Percentiles rank a stretch among this genome's conserved stretches.
Evolutionary conservation across 2,888 invertebrate genomes (phyloP).

Genomic region (Pheosia tremula): DNA sequence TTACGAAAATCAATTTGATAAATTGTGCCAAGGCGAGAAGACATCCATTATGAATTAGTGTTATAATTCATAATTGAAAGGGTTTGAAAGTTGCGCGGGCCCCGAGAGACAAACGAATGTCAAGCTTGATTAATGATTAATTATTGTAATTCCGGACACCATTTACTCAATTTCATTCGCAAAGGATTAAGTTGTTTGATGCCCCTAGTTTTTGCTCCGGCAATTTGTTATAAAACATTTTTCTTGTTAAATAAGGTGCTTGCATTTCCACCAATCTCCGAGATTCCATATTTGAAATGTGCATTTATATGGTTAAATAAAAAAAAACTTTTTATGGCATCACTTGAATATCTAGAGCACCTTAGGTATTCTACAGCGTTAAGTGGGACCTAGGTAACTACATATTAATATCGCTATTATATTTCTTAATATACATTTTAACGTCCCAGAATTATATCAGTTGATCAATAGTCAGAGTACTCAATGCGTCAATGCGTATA

Average conservation of each 20-base stretch:
- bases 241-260: not conserved
- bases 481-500: too few species aligned
- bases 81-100: slow-evolving; percentile 68
- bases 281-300: not conserved
- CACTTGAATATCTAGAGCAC: too few species aligned
- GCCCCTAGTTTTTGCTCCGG: slow-evolving; percentile 23
- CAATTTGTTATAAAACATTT: not conserved
- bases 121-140: slow-evolving; percentile 76
- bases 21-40: slow-evolving; percentile 72
- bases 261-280: not conserved
- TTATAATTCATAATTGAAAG: slow-evolving; percentile 82
- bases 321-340: too few species aligned
- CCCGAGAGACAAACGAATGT: slow-evolving; percentile 77
- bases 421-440: too few species aligned
- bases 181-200: slow-evolving; percentile 42
- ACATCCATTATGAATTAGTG: slow-evolving; percentile 81
- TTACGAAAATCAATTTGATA: slow-evolving; percentile 79
- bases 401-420: too few species aligned
- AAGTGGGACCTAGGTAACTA: too few species aligned
- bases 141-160: slow-evolving; percentile 48
- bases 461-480: too few species aligned
- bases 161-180: slow-evolving; percentile 47
- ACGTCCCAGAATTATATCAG: too few species aligned
- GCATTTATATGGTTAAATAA: too few species aligned
- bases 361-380: too few species aligned